Evolutionary conservation across 2,113 vertebrate species (phyloP).

Genomic region (Sander vitreus): DNA sequence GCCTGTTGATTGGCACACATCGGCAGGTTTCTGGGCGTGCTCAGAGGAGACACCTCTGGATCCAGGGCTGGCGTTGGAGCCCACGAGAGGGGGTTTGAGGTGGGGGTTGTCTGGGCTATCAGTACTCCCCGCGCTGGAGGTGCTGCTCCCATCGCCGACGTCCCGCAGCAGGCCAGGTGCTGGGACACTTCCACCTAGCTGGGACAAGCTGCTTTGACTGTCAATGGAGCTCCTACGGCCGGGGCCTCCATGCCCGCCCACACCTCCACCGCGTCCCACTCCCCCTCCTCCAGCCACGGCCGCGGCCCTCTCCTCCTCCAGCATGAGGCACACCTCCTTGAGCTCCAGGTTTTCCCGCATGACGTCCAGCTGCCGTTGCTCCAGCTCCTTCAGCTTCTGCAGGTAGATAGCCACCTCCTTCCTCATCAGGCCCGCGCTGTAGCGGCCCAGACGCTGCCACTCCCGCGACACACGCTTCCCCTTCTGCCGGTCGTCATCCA

Average conservation of each 20-base stretch:
- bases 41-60: slow-evolving; percentile 37
- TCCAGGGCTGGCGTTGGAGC: slow-evolving; percentile 72
- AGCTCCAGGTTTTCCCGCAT: slow-evolving; percentile 95
- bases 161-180: slow-evolving; percentile 87
- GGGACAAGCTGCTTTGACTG: slow-evolving; percentile 92
- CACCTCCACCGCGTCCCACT: slow-evolving; percentile 26
- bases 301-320: slow-evolving; percentile 90
- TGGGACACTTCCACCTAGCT: slow-evolving; percentile 70
- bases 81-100: slow-evolving; percentile 87
- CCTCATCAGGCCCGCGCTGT: slow-evolving; percentile 93
- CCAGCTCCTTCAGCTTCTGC: slow-evolving; percentile 95
- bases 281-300: slow-evolving; percentile 69
- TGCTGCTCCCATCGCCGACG: slow-evolving; percentile 95
- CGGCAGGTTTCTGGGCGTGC: slow-evolving; percentile 67
- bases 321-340: slow-evolving; percentile 93
- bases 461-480: slow-evolving; percentile 95
- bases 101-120: slow-evolving; percentile 92
- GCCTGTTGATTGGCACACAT: slow-evolving; percentile 84
- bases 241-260: slow-evolving; percentile 33
- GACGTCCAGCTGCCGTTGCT: slow-evolving; percentile 92
- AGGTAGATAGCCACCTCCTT: slow-evolving; percentile 95
- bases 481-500: slow-evolving; percentile 97
- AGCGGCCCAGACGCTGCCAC: slow-evolving; percentile 96
- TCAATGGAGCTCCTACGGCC: slow-evolving; percentile 93
- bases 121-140: slow-evolving; percentile 93